Percentiles rank a stretch among this genome's conserved stretches.
Conservation (phyloP, 2,113 vertebrate genomes). For the Mormoops blainvillei region DNA sequence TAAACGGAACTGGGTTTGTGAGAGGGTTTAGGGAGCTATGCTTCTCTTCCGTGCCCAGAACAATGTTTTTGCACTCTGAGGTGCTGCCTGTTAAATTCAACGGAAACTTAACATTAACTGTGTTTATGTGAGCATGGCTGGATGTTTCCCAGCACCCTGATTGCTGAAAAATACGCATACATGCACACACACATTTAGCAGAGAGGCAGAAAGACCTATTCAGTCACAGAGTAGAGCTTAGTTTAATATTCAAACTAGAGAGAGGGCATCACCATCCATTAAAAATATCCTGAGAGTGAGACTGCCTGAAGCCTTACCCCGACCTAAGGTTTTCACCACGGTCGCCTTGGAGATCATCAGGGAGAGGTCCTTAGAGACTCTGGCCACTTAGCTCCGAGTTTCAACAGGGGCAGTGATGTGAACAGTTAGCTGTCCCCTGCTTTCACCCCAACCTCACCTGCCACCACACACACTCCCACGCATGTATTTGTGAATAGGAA, state of each 20-base stretch:
- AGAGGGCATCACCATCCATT: neutral
- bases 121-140: neutral
- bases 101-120: neutral
- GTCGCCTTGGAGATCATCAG: neutral
- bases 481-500: rapidly evolving
- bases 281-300: neutral
- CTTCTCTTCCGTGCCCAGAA: neutral
- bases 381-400: neutral
- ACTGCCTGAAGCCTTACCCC: neutral
- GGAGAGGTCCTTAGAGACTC: neutral
- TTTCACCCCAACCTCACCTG: neutral
- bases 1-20: neutral
- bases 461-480: neutral
- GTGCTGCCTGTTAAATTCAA: neutral
- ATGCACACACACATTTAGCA: neutral
- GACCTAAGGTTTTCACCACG: neutral
- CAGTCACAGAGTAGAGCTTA: neutral
- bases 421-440: neutral
- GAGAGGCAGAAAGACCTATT: neutral
- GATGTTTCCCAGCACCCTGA: neutral
- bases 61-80: neutral
- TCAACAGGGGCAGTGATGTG: neutral
- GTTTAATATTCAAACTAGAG: neutral
- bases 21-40: neutral
- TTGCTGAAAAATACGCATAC: neutral